Base-by-base conservation (phyloP, 2,797 vertebrate genomes). In the Gallinago nigripennis region DNA sequence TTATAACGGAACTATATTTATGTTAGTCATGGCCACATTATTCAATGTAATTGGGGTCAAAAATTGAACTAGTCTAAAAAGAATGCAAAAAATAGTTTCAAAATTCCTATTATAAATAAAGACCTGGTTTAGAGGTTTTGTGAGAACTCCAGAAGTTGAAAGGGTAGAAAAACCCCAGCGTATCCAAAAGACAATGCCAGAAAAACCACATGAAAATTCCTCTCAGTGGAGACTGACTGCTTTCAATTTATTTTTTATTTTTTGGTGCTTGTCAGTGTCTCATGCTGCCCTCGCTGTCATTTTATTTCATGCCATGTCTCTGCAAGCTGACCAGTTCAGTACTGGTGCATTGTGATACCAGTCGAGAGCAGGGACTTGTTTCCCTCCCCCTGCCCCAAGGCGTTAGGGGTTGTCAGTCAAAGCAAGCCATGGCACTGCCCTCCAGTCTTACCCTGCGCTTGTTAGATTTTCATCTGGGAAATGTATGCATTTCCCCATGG, bases 121-220 rank as follows among this genome's bases (percentile, higher is more conserved):
- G 92, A 95, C 93, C 95, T 96, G 90, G 88, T 96, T 96, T 95
- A 88, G 95, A 96, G 87, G 86, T 88, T 94, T 96, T 95, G 75
- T 95, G 95, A 96, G 88, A 94, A 95, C 81, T 95, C 37, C 81
- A 95, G 86, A 95, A 96, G 90, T 94, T 95, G 88, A 95, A 96
- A 95, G 94, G 53, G 68, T 93, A 93, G 88, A 82, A 94, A 96
- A 88, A 51, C 71, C 73, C 83, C 53, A 95, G 94, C 78, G 86
- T 92, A 94, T 93, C 88, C 84, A 82, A 87, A 94, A 90, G 78
- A 93, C 90, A 97, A 81, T 90, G 64, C 73, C 93, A 92, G 71
- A 93, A 94, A 94, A 94, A 86, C 81, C 94, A 87, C 91, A 95
- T 64, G 86, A 91, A 95, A 87, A 94, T 94, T 95, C 84, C 57